Conservation (phyloP, 2,113 vertebrate species). For the Mirza zaza region DNA sequence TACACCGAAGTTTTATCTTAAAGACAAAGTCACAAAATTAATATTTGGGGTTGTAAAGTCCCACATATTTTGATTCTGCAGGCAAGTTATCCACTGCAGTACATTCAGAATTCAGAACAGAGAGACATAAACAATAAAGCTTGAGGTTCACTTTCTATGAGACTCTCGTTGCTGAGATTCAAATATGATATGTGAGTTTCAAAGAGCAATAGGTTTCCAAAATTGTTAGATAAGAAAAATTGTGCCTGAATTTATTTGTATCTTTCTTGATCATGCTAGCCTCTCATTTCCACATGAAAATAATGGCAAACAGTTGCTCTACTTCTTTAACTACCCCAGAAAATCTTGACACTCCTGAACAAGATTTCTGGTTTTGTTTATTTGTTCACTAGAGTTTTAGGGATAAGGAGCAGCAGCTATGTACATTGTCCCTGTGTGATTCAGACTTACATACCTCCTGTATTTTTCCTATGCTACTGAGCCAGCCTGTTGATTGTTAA, state of each 20-base stretch:
- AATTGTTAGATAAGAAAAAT: background rate
- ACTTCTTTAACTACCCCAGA: background rate
- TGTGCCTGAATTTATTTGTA: background rate
- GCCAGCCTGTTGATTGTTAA: background rate
- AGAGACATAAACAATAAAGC: background rate
- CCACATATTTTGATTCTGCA: background rate
- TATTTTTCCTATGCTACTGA: background rate
- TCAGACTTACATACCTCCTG: conserved; percentile 16
- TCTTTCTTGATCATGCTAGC: background rate
- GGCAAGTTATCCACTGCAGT: background rate
- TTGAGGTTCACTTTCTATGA: background rate
- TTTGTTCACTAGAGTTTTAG: background rate
- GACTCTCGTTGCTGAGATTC: background rate
- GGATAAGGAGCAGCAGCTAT: background rate
- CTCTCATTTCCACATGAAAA: conserved; percentile 33
- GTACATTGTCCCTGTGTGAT: background rate
- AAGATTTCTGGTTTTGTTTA: background rate
- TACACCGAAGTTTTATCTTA: background rate
- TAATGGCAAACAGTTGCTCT: background rate
- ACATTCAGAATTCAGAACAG: conserved; percentile 1
- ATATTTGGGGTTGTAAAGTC: background rate
- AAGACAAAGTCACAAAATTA: conserved; percentile 1
- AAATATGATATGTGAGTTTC: conserved; percentile 1
- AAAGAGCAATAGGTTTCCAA: conserved; percentile 2
- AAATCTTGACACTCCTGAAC: background rate